Evolutionary conservation across 2,113 vertebrate genomes (phyloP).

Genomic region (Phylloscopus trochiloides): DNA sequence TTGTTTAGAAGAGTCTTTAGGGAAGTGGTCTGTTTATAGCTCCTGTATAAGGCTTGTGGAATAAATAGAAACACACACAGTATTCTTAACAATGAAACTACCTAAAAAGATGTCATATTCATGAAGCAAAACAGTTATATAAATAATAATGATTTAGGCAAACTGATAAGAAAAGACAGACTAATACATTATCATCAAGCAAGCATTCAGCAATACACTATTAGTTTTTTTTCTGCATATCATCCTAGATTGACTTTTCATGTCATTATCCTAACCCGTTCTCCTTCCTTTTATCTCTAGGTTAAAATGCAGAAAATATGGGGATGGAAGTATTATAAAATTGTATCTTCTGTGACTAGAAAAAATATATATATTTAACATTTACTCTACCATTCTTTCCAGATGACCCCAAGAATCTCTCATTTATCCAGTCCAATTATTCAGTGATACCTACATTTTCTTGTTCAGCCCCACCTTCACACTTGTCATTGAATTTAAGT

Average conservation of each 20-base stretch:
- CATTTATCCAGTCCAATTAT: neutral
- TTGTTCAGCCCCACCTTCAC: neutral
- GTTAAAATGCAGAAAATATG: neutral
- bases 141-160: neutral
- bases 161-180: neutral
- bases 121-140: neutral
- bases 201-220: neutral
- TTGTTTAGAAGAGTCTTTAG: neutral
- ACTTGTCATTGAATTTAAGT: neutral
- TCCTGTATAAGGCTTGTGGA: neutral
- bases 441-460: neutral
- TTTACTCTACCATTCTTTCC: neutral
- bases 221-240: neutral
- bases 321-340: neutral
- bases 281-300: neutral
- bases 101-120: neutral
- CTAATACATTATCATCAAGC: neutral
- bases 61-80: neutral
- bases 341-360: neutral
- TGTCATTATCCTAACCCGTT: accelerated
- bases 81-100: neutral
- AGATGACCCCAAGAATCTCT: neutral
- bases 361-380: neutral
- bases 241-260: neutral
- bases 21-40: neutral